phyloP scores from a whole-genome alignment of 2,888 invertebrate species.

The Miltochrista miniata region DNA sequence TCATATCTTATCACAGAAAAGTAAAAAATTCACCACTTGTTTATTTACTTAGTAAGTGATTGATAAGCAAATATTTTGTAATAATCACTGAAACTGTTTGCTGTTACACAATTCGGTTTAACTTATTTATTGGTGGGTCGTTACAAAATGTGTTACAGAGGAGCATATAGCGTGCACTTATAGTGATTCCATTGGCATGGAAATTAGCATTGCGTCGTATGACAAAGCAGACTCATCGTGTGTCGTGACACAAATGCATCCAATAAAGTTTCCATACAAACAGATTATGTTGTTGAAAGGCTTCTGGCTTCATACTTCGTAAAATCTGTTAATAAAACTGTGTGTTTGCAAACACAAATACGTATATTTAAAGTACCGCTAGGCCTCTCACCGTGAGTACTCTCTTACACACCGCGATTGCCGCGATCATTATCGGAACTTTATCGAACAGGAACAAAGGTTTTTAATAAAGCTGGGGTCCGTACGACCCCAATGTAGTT shows the following conservation, averaged over 20 bases:
- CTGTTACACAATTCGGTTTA: conserved; percentile 54
- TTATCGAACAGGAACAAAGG: conserved; percentile 68
- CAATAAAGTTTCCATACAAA: conserved; percentile 2
- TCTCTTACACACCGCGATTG: conserved; percentile 23
- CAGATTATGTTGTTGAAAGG: conserved; percentile 4
- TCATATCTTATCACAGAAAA: conserved; percentile 64
- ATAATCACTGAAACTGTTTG: conserved; percentile 52
- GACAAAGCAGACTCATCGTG: conserved; percentile 22
- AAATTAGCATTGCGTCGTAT: conserved; percentile 47
- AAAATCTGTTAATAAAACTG: conserved; percentile 22
- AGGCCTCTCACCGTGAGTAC: conserved; percentile 38
- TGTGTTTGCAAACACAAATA: conserved; percentile 46
- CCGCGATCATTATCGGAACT: conserved; percentile 59
- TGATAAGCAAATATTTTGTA: conserved; percentile 71
- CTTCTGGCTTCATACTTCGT: conserved; percentile 1
- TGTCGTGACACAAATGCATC: conserved; percentile 11
- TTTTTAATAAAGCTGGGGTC: conserved; percentile 52
- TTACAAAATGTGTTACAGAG: conserved; percentile 52
- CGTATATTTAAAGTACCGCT: conserved; percentile 33
- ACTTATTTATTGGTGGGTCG: conserved; percentile 43
- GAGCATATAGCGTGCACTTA: conserved; percentile 35
- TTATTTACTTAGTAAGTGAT: conserved; percentile 65
- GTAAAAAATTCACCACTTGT: conserved; percentile 65
- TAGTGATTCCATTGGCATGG: conserved; percentile 58
- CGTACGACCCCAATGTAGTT: conserved; percentile 59